Evolutionary conservation across 2,888 invertebrate genomes (phyloP), one percentile per base, ranked within the genome.

Genomic region (Neuroscelio doddi): DNA sequence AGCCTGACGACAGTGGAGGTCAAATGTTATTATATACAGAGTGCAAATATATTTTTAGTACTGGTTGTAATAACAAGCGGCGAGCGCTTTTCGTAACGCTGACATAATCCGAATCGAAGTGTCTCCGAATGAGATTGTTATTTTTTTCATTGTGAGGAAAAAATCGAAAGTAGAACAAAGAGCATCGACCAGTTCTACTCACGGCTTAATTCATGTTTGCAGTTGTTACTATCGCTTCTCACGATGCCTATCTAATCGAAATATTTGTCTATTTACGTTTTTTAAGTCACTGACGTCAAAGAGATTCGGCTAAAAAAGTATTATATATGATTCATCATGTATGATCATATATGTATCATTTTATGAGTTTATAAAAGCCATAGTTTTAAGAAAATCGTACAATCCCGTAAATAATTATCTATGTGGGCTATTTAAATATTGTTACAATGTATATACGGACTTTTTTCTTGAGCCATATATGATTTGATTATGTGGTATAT

Each of bases 41-140:
- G 65, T 61, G 57, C 52, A 64, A 64, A 56, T 64, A 49, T 65
- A 65, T 61, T 61, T 53, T 53, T 49, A 64, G 55, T 64, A 45
- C 32, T 32, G 44, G 30, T 26, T 53, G 47, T 39, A 52, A 58
- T 58, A 59, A 55, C 55, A 46, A 64, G 53, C 36, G 50, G 21
- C 14, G 32, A 14, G 36, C 47, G 38, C 36, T 49, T 49, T 36
- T 41, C 24, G 41, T 12, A 39, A 39, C 21, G 15, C 21, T 21
- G 15, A 36, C 26, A 27, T 34, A 12, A 29, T 39, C 39, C 39
- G 29, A 27, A 14, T 27, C 27, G 29, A 44, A 44, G 21, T 15
- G 24, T 46, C 38, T 16, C 44, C 44, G 44, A 14, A 36, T 39
- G 17, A 3, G 39, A 39, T n/a, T 16, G 4, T 8, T 9, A 8